A percentile compares a stretch with the other conserved stretches of the same genome.
These are phyloP conservation scores for Tenthredo scrophulariae DNA, from an alignment of 2,888 invertebrate genomes.

Conservation along the genomic window DNA sequence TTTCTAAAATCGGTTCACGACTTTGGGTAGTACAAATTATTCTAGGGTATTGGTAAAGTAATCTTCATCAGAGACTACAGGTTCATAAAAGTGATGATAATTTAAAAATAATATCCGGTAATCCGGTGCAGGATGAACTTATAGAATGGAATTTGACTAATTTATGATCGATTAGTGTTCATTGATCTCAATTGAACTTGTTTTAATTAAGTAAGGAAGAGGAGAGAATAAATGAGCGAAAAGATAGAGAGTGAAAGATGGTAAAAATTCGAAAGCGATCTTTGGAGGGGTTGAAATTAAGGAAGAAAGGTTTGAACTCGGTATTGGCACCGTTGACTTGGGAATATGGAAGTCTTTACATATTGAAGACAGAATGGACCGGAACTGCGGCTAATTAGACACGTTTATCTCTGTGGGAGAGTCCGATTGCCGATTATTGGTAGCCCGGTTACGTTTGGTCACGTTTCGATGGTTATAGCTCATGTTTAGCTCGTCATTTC, in stretches of 20 bases:
- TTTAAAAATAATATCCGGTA: neutral
- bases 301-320: neutral
- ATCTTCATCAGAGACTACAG: neutral
- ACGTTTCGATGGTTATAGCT: conserved; percentile 46
- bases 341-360: conserved; percentile 49
- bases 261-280: neutral
- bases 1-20: too few species aligned
- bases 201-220: conserved; percentile 9
- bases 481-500: neutral
- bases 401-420: conserved; percentile 49
- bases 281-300: neutral
- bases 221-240: neutral
- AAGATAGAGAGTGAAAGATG: neutral
- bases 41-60: too few species aligned
- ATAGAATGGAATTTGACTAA: neutral
- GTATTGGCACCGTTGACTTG: neutral
- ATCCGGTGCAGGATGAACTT: neutral
- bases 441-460: conserved; percentile 49
- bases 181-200: conserved; percentile 39
- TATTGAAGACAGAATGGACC: conserved; percentile 55
- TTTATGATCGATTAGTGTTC: conserved; percentile 12
- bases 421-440: conserved; percentile 47
- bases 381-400: conserved; percentile 56
- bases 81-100: neutral
- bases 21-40: too few species aligned